Percentiles rank a stretch among this genome's conserved stretches.
These are phyloP conservation scores for Muscina levida DNA, from an alignment of 2,888 invertebrate genomes.

Conservation along the genomic window DNA sequence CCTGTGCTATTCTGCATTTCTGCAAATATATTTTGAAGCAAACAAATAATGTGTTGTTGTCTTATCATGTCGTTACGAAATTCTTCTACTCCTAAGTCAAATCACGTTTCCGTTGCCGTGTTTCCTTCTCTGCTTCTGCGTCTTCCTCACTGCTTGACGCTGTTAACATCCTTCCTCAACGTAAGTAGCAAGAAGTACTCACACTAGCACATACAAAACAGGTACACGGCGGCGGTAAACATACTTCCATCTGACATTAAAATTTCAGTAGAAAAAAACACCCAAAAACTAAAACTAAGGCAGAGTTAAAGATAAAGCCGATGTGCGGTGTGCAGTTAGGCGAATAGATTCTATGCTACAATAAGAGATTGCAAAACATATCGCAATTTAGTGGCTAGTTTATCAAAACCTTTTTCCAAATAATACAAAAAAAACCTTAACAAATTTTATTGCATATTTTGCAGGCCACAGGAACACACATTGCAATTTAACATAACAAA, in stretches of 20 bases:
- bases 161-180: slow-evolving; percentile 56
- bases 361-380: background rate
- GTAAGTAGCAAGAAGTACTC: background rate
- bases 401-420: too few relatives aligned
- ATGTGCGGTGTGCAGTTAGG: background rate
- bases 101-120: slow-evolving; percentile 59
- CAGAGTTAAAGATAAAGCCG: slow-evolving; percentile 8
- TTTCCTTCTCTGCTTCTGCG: slow-evolving; percentile 33
- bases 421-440: too few relatives aligned
- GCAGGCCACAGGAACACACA: background rate
- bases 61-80: slow-evolving; percentile 60
- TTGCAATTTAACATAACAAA: too few relatives aligned
- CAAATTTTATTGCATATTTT: too few relatives aligned
- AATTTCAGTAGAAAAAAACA: slow-evolving; percentile 36
- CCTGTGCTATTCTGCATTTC: slow-evolving; percentile 28
- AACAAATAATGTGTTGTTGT: slow-evolving; percentile 65
- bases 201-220: background rate
- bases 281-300: slow-evolving; percentile 30
- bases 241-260: slow-evolving; percentile 57
- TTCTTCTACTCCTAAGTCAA: slow-evolving; percentile 60
- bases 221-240: background rate
- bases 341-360: background rate
- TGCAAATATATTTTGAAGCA: slow-evolving; percentile 63
- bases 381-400: too few relatives aligned
- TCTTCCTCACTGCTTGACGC: slow-evolving; percentile 30